Evolutionary conservation across 1,140 invertebrate species (phyloP), one percentile per base, ranked within the genome.

Genomic region (Pseudomyrmex gracilis): DNA sequence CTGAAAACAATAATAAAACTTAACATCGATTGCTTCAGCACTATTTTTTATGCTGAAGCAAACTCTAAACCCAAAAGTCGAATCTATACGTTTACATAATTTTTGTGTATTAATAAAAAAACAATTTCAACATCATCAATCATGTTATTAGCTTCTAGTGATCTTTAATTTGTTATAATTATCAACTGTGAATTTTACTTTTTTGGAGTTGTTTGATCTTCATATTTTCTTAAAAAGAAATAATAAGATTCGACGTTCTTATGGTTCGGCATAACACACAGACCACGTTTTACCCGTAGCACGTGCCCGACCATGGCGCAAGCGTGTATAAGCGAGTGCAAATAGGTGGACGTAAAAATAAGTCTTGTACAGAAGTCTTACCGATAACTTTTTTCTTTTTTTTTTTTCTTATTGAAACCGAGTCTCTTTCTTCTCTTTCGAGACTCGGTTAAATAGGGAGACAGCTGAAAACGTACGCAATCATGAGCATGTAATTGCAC

Each of bases 261-360:
- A 76, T 2, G 22, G 13, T 13, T 55, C 43, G 55, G 55, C 34
- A 60, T 53, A 45, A 66, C 22, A 49, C 53, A 34, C 49, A 24
- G 68, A 49, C 53, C 20, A 58, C 20, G 67, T 71, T 87, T 73
- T 74, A 88, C 90, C 87, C 89, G 80, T 80, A 87, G 91, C 90
- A 91, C 90, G 91, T 92, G 91, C 88, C 85, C 76, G 53, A 17
- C 73, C 83, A 80, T 5, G 34, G 5, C 7, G 34, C 34, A 34
- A 34, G 5, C 34, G 34, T 34, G 34, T 34, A 34, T 89, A 89
- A 92, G 82, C 86, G 86, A 82, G 86, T 85, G 86, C 83, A 90
- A 91, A 91, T 91, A 85, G 90, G 84, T 61, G 64, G 64, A 82
- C 88, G 91, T 86, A 87, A 89, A 90, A 91, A 86, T 87, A 88